These are phyloP conservation scores for Gobio gobio DNA, from an alignment of 2,113 vertebrate species.

Conservation along the genomic window DNA sequence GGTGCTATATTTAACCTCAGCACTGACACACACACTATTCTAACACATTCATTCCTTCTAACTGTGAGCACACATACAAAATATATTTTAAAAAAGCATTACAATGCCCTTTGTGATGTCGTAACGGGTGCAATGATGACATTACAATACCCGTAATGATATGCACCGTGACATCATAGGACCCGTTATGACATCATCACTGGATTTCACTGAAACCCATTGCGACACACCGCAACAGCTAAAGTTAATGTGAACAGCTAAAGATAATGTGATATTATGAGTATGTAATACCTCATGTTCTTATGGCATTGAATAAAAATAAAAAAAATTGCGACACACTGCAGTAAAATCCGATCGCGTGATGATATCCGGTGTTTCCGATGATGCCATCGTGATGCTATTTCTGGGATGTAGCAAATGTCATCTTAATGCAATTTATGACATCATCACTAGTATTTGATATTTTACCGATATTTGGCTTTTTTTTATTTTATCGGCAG, in stretches of 20 bases:
- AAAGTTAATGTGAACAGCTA: no score
- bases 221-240: no score
- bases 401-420: neutral
- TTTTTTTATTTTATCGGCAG: no score
- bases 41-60: neutral
- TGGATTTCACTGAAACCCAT: neutral
- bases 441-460: no score
- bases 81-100: neutral
- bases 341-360: neutral
- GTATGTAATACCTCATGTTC: no score
- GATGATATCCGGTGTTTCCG: neutral
- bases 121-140: neutral
- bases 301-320: no score
- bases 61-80: neutral
- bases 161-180: neutral
- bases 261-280: no score
- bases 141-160: no score
- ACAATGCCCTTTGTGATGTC: neutral
- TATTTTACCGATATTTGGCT: no score
- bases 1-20: conserved; percentile 37
- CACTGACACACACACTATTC: conserved; percentile 25
- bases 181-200: neutral
- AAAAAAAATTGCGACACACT: no score
- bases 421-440: no score
- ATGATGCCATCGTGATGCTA: neutral